Percentiles rank a stretch among this genome's conserved stretches.
phyloP scores from a whole-genome alignment of 2,888 invertebrate species.

The Alcis repandata region DNA sequence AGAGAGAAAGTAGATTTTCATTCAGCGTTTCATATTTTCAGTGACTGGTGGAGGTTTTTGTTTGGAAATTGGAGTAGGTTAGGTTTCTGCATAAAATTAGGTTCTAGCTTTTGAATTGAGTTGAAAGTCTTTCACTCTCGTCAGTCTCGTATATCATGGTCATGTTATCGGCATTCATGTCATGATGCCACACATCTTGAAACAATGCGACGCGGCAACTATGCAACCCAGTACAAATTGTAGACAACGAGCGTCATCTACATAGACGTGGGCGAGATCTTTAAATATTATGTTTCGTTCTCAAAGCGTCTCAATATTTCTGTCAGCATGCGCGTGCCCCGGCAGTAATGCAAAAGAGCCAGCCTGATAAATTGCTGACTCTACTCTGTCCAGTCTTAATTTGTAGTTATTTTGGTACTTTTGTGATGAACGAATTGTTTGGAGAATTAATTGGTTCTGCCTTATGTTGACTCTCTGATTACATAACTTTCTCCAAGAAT shows the following conservation, averaged over 20 bases:
- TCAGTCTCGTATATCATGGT: too few relatives aligned
- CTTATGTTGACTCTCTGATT: background rate
- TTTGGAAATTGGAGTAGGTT: constrained; percentile 24
- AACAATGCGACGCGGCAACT: constrained; percentile 37
- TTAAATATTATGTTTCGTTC: constrained; percentile 39
- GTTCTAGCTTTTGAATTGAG: background rate
- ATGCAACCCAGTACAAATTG: constrained; percentile 44
- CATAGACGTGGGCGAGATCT: constrained; percentile 45
- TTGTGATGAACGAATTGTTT: constrained; percentile 1
- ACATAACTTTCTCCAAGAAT: too few relatives aligned
- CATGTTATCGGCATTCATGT: constrained; percentile 31
- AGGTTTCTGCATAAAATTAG: background rate
- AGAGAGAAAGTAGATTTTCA: constrained; percentile 22
- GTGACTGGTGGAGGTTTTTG: constrained; percentile 13
- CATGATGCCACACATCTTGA: constrained; percentile 41
- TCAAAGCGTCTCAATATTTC: constrained; percentile 35
- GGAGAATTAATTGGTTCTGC: background rate
- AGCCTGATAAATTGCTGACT: constrained; percentile 17
- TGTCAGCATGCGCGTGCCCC: constrained; percentile 28
- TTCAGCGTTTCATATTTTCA: constrained; percentile 22
- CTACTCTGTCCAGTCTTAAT: constrained; percentile 10
- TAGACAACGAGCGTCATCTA: constrained; percentile 47
- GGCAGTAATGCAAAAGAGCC: constrained; percentile 22
- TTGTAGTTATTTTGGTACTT: constrained; percentile 5
- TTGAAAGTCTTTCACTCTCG: constrained; percentile 6